Evolutionary conservation across 1,140 invertebrate species (phyloP), one percentile per base, ranked within the genome.

Genomic region (Temnothorax nylanderi): DNA sequence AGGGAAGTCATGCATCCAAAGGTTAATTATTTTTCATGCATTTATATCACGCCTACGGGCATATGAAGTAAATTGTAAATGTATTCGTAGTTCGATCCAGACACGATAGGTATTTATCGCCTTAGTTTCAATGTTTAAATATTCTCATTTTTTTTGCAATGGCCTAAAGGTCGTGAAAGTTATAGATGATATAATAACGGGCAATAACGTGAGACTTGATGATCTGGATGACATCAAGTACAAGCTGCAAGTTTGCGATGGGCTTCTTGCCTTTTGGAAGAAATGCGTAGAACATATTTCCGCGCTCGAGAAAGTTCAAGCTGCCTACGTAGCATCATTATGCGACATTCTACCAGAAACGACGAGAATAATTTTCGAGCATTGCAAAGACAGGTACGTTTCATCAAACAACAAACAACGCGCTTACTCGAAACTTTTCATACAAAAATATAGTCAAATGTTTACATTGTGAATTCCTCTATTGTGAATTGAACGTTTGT

Each of bases 331-430:
- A 5, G 87, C 91, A 80, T 71, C 86, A 0, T 72, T 94, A 76
- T 62, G 90, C 21, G 60, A 54, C 10, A 92, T 76, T 87, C 69
- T 93, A 10, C 91, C 90, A 5, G 75, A 90, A 34, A 78, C 92
- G 8, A 86, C 92, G 26, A 87, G 87, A 84, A 34, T 81, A 47
- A 69, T 88, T 54, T 88, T 94, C 11, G 76, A 88, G 58, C 92
- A 94, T 80, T 95, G 93, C 65, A 92, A 93, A 92, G 81, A 26
- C n/a, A 94, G 94, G 94, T 95, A 77, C 13, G 0, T 56, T 74
- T 74, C 5, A 2, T 8, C 3, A 13, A 56, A 58, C 6, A 41
- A 56, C 8, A 34, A 47, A 69, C 2, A 0, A 69, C 10, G 8
- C n/a, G 51, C 11, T 41, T 32, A 54, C 18, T n/a, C 7, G 44